Evolutionary conservation across 2,113 vertebrate species (phyloP).

Genomic region (Ariopsis seemanni): DNA sequence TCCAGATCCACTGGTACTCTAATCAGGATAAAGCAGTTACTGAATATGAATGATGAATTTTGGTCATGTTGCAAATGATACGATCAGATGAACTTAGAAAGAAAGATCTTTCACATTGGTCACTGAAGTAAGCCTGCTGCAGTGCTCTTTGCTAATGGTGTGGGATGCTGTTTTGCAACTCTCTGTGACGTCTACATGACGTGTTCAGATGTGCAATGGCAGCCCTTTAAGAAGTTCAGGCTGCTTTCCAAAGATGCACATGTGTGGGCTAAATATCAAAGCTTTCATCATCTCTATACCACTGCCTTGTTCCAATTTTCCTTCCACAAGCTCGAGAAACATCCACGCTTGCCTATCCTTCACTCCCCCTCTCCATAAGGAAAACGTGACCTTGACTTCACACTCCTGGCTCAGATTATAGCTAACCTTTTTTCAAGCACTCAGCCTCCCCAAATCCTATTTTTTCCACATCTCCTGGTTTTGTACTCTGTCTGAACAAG

Average conservation of each 20-base stretch:
- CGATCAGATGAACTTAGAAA: neutral
- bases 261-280: conserved; percentile 46
- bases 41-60: neutral
- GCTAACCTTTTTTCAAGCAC: conserved; percentile 70
- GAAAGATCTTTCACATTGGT: neutral
- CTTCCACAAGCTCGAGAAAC: conserved; percentile 46
- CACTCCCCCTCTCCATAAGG: conserved; percentile 52
- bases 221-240: conserved; percentile 3
- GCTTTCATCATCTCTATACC: conserved; percentile 30
- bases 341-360: conserved; percentile 49
- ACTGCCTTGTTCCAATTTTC: conserved; percentile 35
- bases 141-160: neutral
- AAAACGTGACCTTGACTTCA: conserved; percentile 72
- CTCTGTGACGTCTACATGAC: conserved; percentile 25
- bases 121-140: neutral
- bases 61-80: neutral
- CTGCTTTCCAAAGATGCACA: conserved; percentile 17
- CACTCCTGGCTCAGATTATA: conserved; percentile 70
- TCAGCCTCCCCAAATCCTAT: conserved; percentile 65
- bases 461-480: conserved; percentile 42
- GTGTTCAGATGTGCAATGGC: neutral
- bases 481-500: conserved; percentile 28
- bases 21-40: neutral
- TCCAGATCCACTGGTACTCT: neutral
- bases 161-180: conserved; percentile 9